Conservation (phyloP, 1,140 invertebrate genomes). For the Cheumatopsyche charites region DNA sequence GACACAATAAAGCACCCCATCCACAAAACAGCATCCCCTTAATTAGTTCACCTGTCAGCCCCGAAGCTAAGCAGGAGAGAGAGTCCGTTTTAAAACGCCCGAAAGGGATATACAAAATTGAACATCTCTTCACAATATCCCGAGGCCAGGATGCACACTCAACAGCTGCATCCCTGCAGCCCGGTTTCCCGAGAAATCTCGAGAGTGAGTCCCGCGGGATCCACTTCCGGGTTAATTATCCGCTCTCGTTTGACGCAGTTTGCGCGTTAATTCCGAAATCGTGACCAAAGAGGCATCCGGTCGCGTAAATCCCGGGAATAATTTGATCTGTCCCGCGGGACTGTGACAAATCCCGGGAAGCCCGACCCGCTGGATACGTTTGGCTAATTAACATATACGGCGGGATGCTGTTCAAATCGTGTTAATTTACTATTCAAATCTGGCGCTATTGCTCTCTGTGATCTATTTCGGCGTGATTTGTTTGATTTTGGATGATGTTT, state of each 20-base stretch:
- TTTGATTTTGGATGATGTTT: too few relatives aligned
- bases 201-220: too few relatives aligned
- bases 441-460: too few relatives aligned
- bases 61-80: background rate
- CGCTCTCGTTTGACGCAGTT: background rate
- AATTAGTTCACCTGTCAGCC: conserved; percentile 25
- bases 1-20: too few relatives aligned
- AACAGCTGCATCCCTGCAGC: too few relatives aligned
- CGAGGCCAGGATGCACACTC: too few relatives aligned
- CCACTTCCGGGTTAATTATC: background rate
- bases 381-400: conserved; percentile 9
- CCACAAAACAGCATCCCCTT: conserved; percentile 6
- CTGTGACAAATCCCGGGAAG: conserved; percentile 7
- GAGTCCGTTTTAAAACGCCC: background rate
- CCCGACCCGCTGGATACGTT: background rate
- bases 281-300: conserved; percentile 39
- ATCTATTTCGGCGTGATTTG: too few relatives aligned
- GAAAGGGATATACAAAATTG: background rate
- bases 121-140: background rate
- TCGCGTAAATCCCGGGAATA: conserved; percentile 17
- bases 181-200: too few relatives aligned
- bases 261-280: conserved; percentile 34
- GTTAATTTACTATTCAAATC: too few relatives aligned
- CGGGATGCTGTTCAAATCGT: too few relatives aligned
- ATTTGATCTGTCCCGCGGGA: conserved; percentile 32